Evolutionary conservation across 2,797 vertebrate genomes (phyloP).

Genomic region (Gobio occitaniae): DNA sequence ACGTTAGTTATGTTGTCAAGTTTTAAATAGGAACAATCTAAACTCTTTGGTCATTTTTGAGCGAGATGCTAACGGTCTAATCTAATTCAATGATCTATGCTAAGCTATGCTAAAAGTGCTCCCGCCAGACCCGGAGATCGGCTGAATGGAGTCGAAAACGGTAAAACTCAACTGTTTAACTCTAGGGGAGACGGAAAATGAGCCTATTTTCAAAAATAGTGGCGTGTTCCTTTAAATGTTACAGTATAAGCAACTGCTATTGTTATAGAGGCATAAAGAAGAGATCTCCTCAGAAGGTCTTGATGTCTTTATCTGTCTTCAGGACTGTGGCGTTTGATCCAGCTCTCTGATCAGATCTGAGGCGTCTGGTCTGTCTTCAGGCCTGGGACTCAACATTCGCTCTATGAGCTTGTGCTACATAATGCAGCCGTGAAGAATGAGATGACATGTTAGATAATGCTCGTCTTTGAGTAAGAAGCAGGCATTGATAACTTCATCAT

Average conservation of each 20-base stretch:
- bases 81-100: no score
- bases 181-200: no score
- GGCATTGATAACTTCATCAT: not conserved
- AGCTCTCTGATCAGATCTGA: slow-evolving; percentile 52
- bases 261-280: not conserved
- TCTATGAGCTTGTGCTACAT: slow-evolving; percentile 66
- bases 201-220: no score
- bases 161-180: no score
- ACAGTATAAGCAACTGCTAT: not conserved
- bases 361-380: slow-evolving; percentile 69
- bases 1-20: no score
- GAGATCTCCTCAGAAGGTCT: not conserved
- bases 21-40: no score
- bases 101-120: no score
- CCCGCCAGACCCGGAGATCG: no score
- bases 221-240: no score
- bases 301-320: not conserved
- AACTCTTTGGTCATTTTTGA: no score
- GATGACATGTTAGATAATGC: not conserved
- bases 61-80: no score
- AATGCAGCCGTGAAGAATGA: not conserved
- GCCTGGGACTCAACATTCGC: slow-evolving; percentile 64
- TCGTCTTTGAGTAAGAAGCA: not conserved
- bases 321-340: not conserved
- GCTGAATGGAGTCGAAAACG: no score